Percentiles rank a stretch among this genome's conserved stretches.
Evolutionary conservation across 2,113 vertebrate species (phyloP).

Genomic region (Rhabdornis inornatus): DNA sequence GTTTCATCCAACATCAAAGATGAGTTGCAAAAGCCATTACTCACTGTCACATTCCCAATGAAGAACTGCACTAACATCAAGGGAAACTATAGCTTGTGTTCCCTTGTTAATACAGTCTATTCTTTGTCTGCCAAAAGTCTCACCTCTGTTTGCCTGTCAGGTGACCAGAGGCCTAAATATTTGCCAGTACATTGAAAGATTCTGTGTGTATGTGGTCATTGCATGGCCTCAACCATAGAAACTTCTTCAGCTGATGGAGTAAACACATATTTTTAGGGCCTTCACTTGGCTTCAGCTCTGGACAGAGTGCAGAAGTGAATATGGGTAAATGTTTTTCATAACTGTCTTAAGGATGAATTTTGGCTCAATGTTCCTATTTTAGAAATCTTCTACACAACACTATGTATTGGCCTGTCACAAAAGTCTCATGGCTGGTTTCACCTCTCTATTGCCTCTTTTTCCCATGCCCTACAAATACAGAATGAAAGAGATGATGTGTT

Average conservation of each 20-base stretch:
- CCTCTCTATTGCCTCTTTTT: background rate
- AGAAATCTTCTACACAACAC: background rate
- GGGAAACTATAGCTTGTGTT: background rate
- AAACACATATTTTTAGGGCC: background rate
- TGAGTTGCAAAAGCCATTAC: background rate
- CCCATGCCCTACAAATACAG: rapidly evolving
- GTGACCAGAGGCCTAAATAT: background rate
- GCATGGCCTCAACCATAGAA: background rate
- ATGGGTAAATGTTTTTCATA: background rate
- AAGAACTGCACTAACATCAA: background rate
- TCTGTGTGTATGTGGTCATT: background rate
- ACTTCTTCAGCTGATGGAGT: background rate
- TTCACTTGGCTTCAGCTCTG: background rate
- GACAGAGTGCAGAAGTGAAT: background rate
- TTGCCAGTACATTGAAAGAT: background rate
- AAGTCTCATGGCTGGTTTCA: background rate
- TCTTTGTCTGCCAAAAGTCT: background rate
- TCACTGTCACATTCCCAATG: background rate
- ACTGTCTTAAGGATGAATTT: background rate
- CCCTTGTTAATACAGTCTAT: background rate
- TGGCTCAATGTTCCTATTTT: background rate
- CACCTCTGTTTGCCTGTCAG: background rate
- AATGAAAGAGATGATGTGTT: background rate
- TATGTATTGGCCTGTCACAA: background rate
- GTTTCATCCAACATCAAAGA: slow-evolving; percentile 8